Base-by-base conservation (phyloP, 2,797 vertebrate species). In the Cephalopachus bancanus region DNA sequence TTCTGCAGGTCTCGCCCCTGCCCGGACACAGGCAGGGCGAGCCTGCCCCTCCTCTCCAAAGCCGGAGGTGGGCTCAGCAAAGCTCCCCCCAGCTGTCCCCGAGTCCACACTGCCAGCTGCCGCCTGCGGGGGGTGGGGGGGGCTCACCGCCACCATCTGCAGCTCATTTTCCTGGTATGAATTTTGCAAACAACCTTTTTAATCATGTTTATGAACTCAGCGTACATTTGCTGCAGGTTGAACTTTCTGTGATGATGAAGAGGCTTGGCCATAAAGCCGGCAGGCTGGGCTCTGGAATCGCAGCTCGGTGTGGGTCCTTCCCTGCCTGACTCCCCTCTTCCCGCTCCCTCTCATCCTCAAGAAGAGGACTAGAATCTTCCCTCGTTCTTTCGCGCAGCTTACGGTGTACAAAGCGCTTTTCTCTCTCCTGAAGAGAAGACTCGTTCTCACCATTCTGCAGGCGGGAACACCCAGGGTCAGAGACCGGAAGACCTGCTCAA, bases 71-170 rank as follows among this genome's bases (percentile, higher is more conserved):
- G 93, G 55, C 93, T 83, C 65, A 78, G 96, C 96, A 55, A n/a
- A 22, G 87, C 96, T 97, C 97, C 60, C 26, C 97, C 95, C 97
- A 97, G 97, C 96, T 96, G 97, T 94, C 79, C 94, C 91, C 17
- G n/a, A 44, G 93, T 98, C 98, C 95, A 93, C 22, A 16, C n/a
- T 93, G 97, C 83, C 98, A 98, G 97, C 98, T 98, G 98, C 97
- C 97, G 87, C 89, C 83, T 91, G 75, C 10, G 49, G 83, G 37
- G 37, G 37, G 37, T 2, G 3, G 80, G 95, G 95, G 96, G 96
- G 94, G 51, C 91, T 88, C 91, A 17, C 91, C 2, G 0, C 94
- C 53, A 10, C 97, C 98, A 97, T 96, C 97, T 98, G 98, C 69
- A 91, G 89, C 93, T 96, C 95, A 80, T 97, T 94, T 95, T 94